These are phyloP conservation scores for Lycia hirtaria DNA, from an alignment of 2,888 invertebrate species.

Conservation along the genomic window DNA sequence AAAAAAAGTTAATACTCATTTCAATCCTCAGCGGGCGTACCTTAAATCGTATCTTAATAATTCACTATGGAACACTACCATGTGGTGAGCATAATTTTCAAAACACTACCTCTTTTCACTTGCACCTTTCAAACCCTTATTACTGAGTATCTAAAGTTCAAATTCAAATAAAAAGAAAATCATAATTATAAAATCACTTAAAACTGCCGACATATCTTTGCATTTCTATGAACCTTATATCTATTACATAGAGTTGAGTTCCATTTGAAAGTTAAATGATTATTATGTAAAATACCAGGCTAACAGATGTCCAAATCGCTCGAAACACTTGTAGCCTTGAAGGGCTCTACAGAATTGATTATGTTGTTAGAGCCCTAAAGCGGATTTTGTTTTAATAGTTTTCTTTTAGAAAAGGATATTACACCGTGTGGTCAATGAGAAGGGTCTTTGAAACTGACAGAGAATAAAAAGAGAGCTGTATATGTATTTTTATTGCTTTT, in stretches of 20 bases:
- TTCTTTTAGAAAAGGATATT: constrained; percentile 51
- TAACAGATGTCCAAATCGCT: constrained; percentile 78
- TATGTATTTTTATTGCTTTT: background rate
- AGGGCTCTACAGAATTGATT: constrained; percentile 78
- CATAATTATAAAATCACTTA: background rate
- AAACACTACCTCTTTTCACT: constrained; percentile 14
- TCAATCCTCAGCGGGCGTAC: constrained; percentile 4
- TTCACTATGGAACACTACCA: constrained; percentile 52
- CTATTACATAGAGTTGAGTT: background rate
- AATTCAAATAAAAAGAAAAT: constrained; percentile 24
- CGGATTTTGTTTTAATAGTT: constrained; percentile 79
- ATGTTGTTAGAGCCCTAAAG: constrained; percentile 73
- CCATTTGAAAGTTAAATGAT: background rate
- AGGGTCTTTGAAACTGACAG: constrained; percentile 15
- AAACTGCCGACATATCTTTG: background rate
- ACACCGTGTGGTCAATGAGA: constrained; percentile 47
- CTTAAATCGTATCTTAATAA: constrained; percentile 48
- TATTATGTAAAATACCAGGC: constrained; percentile 48
- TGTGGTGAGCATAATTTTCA: constrained; percentile 48
- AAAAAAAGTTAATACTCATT: constrained; percentile 10
- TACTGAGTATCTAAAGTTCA: constrained; percentile 33
- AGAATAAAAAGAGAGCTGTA: background rate
- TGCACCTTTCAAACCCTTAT: constrained; percentile 6
- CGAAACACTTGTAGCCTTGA: constrained; percentile 72
- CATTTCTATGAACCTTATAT: background rate